Percentiles rank a stretch among this genome's conserved stretches.
Conservation (phyloP, 2,113 vertebrate genomes). For the Odontesthes bonariensis region DNA sequence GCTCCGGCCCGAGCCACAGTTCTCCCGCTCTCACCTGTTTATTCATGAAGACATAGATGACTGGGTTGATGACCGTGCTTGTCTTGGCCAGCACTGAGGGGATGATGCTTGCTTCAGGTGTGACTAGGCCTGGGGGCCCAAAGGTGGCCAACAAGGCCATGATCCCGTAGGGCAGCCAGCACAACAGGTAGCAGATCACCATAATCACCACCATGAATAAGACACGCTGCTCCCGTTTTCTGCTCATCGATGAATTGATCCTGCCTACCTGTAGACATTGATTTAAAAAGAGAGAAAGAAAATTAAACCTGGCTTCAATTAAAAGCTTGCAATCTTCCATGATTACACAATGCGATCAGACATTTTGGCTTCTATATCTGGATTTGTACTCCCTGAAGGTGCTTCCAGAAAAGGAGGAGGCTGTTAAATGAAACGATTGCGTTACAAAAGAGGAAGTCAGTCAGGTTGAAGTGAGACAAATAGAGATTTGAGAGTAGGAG, state of each 20-base stretch:
- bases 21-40: constrained; percentile 80
- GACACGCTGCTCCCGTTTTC: constrained; percentile 77
- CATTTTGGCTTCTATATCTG: background rate
- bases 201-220: constrained; percentile 84
- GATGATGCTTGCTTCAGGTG: constrained; percentile 81
- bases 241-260: constrained; percentile 66
- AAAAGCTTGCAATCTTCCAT: background rate
- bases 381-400: background rate
- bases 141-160: constrained; percentile 84
- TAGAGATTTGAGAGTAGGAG: background rate
- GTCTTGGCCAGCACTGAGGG: constrained; percentile 85
- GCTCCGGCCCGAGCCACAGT: background rate
- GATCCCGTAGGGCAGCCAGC: constrained; percentile 85
- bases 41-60: constrained; percentile 87
- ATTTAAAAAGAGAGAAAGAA: constrained; percentile 5
- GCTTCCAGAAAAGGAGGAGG: constrained; percentile 8
- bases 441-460: constrained; percentile 17
- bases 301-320: background rate
- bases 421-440: constrained; percentile 4
- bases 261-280: constrained; percentile 65
- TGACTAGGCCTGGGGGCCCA: constrained; percentile 76
- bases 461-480: background rate
- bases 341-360: constrained; percentile 21
- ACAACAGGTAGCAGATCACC: constrained; percentile 85
- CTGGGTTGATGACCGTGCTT: constrained; percentile 84